Conservation (phyloP, 1,140 invertebrate genomes). For the Octopus sinensis region DNA sequence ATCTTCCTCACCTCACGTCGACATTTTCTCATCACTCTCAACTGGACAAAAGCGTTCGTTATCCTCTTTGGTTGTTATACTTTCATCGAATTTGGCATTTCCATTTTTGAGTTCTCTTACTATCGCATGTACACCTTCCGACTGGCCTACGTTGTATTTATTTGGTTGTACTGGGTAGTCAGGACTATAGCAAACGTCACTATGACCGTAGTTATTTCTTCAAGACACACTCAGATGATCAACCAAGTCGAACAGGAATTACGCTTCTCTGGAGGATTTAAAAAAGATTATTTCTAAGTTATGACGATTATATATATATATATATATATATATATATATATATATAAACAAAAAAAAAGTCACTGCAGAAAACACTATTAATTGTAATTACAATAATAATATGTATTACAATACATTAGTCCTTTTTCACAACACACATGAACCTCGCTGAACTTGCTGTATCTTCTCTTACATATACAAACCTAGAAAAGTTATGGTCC, state of each 20-base stretch:
- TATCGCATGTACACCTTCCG: constrained; percentile 43
- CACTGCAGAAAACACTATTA: too few relatives aligned
- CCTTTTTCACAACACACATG: too few relatives aligned
- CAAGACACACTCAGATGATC: constrained; percentile 36
- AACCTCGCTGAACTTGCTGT: too few relatives aligned
- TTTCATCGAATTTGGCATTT: constrained; percentile 41
- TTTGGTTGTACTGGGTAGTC: constrained; percentile 44
- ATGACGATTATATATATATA: too few relatives aligned
- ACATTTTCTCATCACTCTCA: constrained; percentile 47
- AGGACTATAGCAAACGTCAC: constrained; percentile 35
- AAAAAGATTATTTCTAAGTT: neutral
- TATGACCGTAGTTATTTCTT: constrained; percentile 29
- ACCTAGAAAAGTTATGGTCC: too few relatives aligned
- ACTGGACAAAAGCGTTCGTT: constrained; percentile 30
- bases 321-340: too few relatives aligned
- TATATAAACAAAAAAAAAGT: too few relatives aligned
- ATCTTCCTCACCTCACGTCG: constrained; percentile 33
- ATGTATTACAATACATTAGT: too few relatives aligned
- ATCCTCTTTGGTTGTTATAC: constrained; percentile 38
- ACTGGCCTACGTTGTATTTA: constrained; percentile 38
- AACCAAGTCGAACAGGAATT: constrained; percentile 43
- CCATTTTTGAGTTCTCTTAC: constrained; percentile 44
- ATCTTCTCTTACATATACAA: too few relatives aligned
- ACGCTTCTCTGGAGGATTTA: constrained; percentile 24
- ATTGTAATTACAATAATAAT: too few relatives aligned